Evolutionary conservation across 2,888 invertebrate species (phyloP).

Genomic region (Aporophyla nigra): DNA sequence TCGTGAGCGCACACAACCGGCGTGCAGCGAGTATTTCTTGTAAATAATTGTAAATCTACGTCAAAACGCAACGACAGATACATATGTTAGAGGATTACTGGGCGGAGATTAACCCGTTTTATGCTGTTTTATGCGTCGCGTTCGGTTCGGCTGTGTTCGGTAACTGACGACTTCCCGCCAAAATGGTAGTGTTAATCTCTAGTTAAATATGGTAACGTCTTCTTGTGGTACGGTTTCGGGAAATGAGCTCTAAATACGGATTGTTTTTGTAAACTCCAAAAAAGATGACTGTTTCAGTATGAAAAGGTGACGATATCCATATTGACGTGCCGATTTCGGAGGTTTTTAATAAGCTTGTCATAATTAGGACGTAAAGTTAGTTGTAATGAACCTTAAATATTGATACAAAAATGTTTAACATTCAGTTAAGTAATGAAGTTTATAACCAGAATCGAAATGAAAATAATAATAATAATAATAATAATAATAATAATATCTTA

Average conservation of each 20-base stretch:
- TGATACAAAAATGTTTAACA: constrained; percentile 2
- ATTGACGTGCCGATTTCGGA: constrained; percentile 25
- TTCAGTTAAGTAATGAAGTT: constrained; percentile 11
- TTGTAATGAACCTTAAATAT: constrained; percentile 7
- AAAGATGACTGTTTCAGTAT: constrained; percentile 48
- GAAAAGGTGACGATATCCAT: constrained; percentile 44
- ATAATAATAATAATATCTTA: too few relatives aligned
- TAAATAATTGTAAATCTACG: constrained; percentile 91
- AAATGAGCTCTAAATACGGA: constrained; percentile 81
- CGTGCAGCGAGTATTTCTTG: constrained; percentile 81
- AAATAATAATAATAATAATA: too few relatives aligned
- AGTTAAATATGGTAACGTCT: constrained; percentile 83
- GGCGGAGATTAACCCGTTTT: constrained; percentile 88
- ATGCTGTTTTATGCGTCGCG: constrained; percentile 84
- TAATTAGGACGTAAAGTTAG: constrained; percentile 20
- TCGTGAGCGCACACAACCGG: constrained; percentile 85
- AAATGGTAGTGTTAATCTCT: constrained; percentile 83
- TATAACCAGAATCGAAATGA: constrained; percentile 11
- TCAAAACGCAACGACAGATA: constrained; percentile 89
- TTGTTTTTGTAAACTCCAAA: constrained; percentile 76
- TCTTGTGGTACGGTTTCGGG: constrained; percentile 76
- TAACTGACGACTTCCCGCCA: constrained; percentile 86
- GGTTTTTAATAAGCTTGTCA: constrained; percentile 13
- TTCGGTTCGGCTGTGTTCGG: constrained; percentile 74
- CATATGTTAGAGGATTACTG: constrained; percentile 89